Evolutionary conservation across 2,113 vertebrate species (phyloP).

Genomic region (Budorcas taxicolor): DNA sequence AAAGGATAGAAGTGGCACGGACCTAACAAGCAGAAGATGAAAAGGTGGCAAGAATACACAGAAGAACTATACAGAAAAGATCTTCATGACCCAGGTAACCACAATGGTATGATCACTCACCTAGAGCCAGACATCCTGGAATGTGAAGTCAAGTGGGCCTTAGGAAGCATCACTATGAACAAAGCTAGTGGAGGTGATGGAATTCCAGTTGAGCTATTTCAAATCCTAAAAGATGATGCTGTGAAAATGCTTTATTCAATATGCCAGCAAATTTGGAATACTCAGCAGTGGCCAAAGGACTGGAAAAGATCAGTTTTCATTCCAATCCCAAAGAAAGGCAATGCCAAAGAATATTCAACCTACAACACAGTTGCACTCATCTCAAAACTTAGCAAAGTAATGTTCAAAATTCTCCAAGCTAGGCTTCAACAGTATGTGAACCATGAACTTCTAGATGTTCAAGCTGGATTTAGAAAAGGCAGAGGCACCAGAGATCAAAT

Average conservation of each 20-base stretch:
- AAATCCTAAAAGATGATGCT: background rate
- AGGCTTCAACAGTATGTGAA: background rate
- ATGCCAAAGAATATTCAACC: background rate
- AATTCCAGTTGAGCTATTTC: background rate
- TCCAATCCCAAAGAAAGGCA: background rate
- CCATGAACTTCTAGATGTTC: background rate
- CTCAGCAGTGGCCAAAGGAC: background rate
- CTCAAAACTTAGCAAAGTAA: background rate
- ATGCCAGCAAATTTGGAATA: background rate
- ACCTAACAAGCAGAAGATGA: background rate
- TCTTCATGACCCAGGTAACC: background rate
- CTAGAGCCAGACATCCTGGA: background rate
- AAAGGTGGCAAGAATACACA: background rate
- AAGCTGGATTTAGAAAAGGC: background rate
- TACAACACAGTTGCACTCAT: background rate
- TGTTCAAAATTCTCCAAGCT: background rate
- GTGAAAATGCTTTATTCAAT: background rate
- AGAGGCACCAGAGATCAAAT: background rate
- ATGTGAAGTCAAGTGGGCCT: background rate
- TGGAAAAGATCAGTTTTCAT: background rate
- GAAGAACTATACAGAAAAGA: background rate
- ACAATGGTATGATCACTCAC: background rate
- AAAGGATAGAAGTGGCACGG: background rate
- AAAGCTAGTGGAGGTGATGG: background rate
- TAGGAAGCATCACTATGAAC: background rate